phyloP scores from a whole-genome alignment of 1,140 invertebrate species.

The Periplaneta americana region DNA sequence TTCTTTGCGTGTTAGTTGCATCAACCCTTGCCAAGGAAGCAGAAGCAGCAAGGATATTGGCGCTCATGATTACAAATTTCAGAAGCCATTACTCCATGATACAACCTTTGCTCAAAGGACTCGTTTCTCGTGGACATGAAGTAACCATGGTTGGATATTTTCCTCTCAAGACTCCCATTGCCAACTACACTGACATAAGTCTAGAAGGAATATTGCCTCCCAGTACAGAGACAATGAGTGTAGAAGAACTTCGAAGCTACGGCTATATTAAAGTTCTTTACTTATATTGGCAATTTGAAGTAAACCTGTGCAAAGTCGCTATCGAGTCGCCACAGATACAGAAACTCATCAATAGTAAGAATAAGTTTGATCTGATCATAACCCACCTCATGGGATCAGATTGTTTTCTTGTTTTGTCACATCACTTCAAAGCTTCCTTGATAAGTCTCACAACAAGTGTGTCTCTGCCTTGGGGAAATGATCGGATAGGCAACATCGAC shows the following conservation, averaged over 20 bases:
- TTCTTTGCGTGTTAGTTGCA: too few relatives aligned
- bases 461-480: background rate
- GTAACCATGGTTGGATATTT: slow-evolving; percentile 27
- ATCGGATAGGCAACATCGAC: slow-evolving; percentile 1
- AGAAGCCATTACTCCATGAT: too few relatives aligned
- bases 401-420: background rate
- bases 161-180: slow-evolving; percentile 26
- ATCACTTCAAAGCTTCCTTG: slow-evolving; percentile 3
- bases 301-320: background rate
- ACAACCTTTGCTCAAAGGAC: too few relatives aligned
- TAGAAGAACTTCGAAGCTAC: too few relatives aligned
- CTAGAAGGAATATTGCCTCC: slow-evolving; percentile 5
- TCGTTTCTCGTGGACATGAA: too few relatives aligned
- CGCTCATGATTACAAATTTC: too few relatives aligned
- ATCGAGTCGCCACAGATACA: background rate
- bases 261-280: too few relatives aligned
- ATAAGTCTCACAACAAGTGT: background rate
- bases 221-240: too few relatives aligned
- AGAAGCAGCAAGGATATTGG: too few relatives aligned
- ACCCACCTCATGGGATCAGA: background rate
- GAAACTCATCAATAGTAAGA: background rate
- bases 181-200: slow-evolving; percentile 45
- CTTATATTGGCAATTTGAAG: too few relatives aligned
- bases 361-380: slow-evolving; percentile 2
- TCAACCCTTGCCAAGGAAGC: too few relatives aligned